A percentile compares a stretch with the other conserved stretches of the same genome.
Evolutionary conservation across 2,888 invertebrate genomes (phyloP).

Genomic region (Tanytarsus gracilentus): DNA sequence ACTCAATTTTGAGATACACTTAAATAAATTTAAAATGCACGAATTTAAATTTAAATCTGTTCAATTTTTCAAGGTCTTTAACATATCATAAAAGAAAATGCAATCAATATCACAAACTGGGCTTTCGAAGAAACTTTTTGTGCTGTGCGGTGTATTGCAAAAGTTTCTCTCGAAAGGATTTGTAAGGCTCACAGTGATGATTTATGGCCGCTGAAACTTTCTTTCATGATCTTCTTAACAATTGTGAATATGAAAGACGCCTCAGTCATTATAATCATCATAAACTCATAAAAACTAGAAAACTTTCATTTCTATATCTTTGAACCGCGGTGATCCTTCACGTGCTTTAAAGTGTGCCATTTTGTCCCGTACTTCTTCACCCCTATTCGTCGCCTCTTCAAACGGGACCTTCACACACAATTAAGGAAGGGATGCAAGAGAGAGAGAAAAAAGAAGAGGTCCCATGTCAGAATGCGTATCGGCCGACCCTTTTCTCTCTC

Average conservation of each 20-base stretch:
- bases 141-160: neutral
- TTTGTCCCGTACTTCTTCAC: conserved; percentile 1
- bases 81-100: neutral
- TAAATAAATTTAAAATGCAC: too few relatives aligned
- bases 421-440: neutral
- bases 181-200: neutral
- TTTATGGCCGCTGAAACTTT: too few relatives aligned
- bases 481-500: conserved; percentile 9
- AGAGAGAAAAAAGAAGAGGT: neutral
- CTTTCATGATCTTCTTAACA: too few relatives aligned
- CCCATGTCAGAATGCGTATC: conserved; percentile 27
- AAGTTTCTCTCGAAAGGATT: conserved; percentile 9
- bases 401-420: conserved; percentile 21
- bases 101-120: neutral
- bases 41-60: too few relatives aligned
- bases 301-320: too few relatives aligned
- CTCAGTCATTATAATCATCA: too few relatives aligned
- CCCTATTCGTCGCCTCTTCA: conserved; percentile 3
- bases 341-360: conserved; percentile 28
- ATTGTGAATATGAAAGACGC: too few relatives aligned
- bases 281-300: too few relatives aligned
- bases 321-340: conserved; percentile 20
- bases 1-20: too few relatives aligned
- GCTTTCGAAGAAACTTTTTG: neutral
- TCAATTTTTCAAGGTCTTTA: too few relatives aligned